phyloP scores from a whole-genome alignment of 2,888 invertebrate genomes.

The Villa cingulata region DNA sequence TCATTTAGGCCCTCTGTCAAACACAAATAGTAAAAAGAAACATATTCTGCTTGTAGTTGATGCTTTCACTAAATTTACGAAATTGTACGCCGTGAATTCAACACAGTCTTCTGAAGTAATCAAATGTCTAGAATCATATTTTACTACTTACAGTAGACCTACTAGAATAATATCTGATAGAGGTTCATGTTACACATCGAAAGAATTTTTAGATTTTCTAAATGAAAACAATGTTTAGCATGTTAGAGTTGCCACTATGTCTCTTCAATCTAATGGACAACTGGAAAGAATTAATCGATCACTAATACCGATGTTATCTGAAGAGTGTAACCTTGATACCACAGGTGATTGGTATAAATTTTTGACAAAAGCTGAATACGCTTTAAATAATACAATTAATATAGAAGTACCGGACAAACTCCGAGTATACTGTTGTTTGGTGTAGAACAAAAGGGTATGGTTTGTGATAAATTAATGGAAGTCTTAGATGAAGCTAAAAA shows the following conservation, averaged over 20 bases:
- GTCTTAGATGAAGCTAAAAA: conserved; percentile 10
- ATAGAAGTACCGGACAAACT: conserved; percentile 17
- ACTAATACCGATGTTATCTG: conserved; percentile 2
- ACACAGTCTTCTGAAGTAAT: too few relatives aligned
- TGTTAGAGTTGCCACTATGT: conserved; percentile 5
- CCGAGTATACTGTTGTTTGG: conserved; percentile 20
- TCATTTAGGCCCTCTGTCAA: too few relatives aligned
- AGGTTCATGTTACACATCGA: too few relatives aligned
- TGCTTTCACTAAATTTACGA: too few relatives aligned
- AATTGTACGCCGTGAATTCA: too few relatives aligned
- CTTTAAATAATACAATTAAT: conserved; percentile 18
- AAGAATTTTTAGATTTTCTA: background rate
- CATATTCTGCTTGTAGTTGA: conserved; percentile 25
- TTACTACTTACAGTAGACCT: too few relatives aligned
- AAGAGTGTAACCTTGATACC: conserved; percentile 1
- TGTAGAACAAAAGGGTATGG: conserved; percentile 16
- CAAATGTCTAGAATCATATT: too few relatives aligned
- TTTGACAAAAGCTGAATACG: conserved; percentile 15
- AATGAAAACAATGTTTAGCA: conserved; percentile 2
- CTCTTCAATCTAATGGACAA: conserved; percentile 6
- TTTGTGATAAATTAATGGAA: conserved; percentile 13
- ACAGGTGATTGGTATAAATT: conserved; percentile 7
- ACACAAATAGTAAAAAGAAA: conserved; percentile 19
- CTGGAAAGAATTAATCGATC: conserved; percentile 3
- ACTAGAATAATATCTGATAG: too few relatives aligned